Percentiles rank a stretch among this genome's conserved stretches.
Conservation (phyloP, 2,888 invertebrate genomes). For the Drosophila lacicola region DNA sequence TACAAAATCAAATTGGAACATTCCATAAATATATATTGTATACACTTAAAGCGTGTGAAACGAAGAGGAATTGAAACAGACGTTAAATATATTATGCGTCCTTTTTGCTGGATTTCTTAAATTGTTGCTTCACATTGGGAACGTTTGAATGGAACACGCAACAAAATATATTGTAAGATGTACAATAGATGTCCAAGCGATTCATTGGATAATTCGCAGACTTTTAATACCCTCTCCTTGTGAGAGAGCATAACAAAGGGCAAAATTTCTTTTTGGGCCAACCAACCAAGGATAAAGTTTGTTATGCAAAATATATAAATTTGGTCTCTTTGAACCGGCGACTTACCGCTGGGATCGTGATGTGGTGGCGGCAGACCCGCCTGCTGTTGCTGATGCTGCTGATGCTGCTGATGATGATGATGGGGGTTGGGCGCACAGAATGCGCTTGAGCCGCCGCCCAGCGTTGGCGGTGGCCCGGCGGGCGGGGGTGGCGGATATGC, state of each 20-base stretch:
- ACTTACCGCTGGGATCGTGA: constrained; percentile 82
- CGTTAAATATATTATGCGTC: neutral
- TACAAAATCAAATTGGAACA: neutral
- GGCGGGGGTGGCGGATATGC: constrained; percentile 66
- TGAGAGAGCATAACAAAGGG: constrained; percentile 24
- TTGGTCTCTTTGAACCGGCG: constrained; percentile 11
- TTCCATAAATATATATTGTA: neutral
- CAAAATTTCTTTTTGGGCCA: constrained; percentile 35
- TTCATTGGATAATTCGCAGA: neutral
- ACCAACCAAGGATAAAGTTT: constrained; percentile 37
- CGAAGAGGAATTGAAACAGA: neutral
- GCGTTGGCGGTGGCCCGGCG: constrained; percentile 69
- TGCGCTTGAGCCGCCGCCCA: constrained; percentile 84
- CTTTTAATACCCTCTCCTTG: constrained; percentile 22
- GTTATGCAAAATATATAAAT: constrained; percentile 31
- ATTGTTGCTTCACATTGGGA: no score
- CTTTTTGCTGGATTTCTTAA: no score
- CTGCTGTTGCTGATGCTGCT: constrained; percentile 52
- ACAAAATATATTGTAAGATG: neutral
- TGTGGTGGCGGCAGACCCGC: constrained; percentile 50
- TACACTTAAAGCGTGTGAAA: neutral
- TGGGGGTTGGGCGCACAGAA: constrained; percentile 84
- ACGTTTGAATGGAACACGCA: neutral
- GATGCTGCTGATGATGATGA: constrained; percentile 82
- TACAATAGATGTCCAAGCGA: neutral